Evolutionary conservation across 1,140 invertebrate species (phyloP), one percentile per base, ranked within the genome.

Genomic region (Oscheius sp.): DNA sequence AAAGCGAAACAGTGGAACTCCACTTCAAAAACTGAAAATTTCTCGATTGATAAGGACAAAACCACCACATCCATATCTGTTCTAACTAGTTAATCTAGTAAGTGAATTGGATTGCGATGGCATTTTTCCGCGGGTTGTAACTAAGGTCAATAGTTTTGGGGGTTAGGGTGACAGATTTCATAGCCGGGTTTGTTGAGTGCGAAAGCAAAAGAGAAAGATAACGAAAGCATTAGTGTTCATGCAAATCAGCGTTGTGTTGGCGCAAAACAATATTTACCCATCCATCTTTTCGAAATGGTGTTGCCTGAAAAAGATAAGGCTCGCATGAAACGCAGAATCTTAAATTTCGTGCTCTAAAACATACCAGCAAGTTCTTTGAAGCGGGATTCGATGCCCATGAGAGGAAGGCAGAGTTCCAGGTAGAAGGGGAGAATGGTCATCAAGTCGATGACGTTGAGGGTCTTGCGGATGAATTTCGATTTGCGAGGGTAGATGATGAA

Each of bases 361-460:
- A 29, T 34, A 84, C 81, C 81, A 26, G 82, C 78, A 38, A 82
- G 62, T n/a, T 81, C 76, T 66, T 84, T 80, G 0, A 83, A 61
- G 29, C 68, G 34, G 52, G 81, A 73, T 59, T 83, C 79, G 13
- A 83, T 65, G 20, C 81, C 81, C 26, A 84, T 71, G 26, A 67
- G 46, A 2, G 78, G 78, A 32, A 83, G 70, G 28, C 58, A 62
- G 0, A 84, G 46, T 79, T 83, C 81, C 38, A 85, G 79, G 76
- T 87, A 88, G 70, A 87, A 87, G 4, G 87, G 87, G 13, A 88
- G 72, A 28, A 88, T 85, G 4, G 87, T 87, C 4, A 86, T 85
- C 0, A 88, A 73, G 76, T 88, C 87, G 31, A 88, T 86, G 10
- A 87, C 75, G 77, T 88, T 88, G 77, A 87, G 85, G 49, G 87